Conservation (phyloP, 53 echinoderm and acorn worm species). For the Echinometra lucunter region DNA sequence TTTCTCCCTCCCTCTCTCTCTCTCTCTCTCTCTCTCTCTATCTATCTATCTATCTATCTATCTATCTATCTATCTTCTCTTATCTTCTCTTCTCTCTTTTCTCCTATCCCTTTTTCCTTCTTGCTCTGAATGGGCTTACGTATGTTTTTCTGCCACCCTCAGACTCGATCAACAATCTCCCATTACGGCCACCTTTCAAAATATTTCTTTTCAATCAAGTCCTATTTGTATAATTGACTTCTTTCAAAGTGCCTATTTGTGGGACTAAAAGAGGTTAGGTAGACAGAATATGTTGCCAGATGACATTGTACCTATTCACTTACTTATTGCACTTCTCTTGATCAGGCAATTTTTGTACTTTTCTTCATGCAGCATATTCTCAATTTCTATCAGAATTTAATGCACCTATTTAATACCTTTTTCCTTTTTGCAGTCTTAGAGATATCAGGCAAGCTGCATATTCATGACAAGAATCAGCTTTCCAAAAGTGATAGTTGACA, state of each 20-base stretch:
- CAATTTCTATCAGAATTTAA: background rate
- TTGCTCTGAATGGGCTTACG: too few species aligned
- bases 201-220: background rate
- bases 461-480: background rate
- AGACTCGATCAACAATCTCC: background rate
- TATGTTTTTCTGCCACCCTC: too few species aligned
- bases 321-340: background rate
- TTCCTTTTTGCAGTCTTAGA: background rate
- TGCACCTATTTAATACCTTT: background rate
- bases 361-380: background rate
- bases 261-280: background rate
- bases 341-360: background rate
- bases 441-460: background rate
- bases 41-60: background rate
- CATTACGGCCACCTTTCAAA: constrained; percentile 6
- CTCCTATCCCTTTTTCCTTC: background rate
- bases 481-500: background rate
- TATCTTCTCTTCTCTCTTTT: background rate
- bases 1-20: background rate
- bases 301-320: background rate
- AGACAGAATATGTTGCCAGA: background rate
- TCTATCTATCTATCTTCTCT: background rate
- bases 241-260: background rate
- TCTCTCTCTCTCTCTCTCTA: background rate
- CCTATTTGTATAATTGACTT: background rate